Evolutionary conservation across 2,797 vertebrate genomes (phyloP), one percentile per base, ranked within the genome.

Genomic region (Channallabes apus): DNA sequence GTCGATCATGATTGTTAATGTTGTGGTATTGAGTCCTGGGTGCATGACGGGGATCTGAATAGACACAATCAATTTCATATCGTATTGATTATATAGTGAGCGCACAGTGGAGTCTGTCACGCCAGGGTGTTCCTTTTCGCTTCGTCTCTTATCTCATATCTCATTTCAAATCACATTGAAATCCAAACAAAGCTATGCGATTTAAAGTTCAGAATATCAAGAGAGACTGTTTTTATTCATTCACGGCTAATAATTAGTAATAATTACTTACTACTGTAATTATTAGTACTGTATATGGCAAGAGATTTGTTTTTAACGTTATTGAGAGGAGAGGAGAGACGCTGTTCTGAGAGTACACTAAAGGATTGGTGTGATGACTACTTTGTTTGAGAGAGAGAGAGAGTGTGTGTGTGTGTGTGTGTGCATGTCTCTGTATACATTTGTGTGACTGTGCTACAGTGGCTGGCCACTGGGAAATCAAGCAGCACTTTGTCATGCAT

Each of bases 401-500:
- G 46, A 11, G 46, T 51, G 46, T 77, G 85, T 35, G 62, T 69
- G 71, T 80, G 80, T 79, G 56, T 86, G 72, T 69, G 29, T 80
- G 69, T 84, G 64, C 78, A 86, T 87, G 72, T 82, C 87, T 89
- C 58, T 83, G 41, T 86, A 79, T 77, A 83, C 65, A 85, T 77
- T 81, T 87, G 82, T 80, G 86, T 82, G 87, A 83, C 64, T 80
- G 82, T 65, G 83, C 85, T 87, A 84, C 84, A 82, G 67, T 71
- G 67, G 54, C 46, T 85, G 87, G 94, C 95, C 94, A 95, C 92
- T 94, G 95, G 95, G 95, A 95, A 96, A 96, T 95, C 94, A 96
- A 93, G 93, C 93, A 94, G 93, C 93, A 95, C 93, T 95, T 96
- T 94, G 94, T 95, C 94, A 94, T 95, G 94, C 95, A 95, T 96